A percentile compares a stretch with the other conserved stretches of the same genome.
phyloP scores from a whole-genome alignment of 2,797 vertebrate genomes.

The Cercopithecus neglectus region DNA sequence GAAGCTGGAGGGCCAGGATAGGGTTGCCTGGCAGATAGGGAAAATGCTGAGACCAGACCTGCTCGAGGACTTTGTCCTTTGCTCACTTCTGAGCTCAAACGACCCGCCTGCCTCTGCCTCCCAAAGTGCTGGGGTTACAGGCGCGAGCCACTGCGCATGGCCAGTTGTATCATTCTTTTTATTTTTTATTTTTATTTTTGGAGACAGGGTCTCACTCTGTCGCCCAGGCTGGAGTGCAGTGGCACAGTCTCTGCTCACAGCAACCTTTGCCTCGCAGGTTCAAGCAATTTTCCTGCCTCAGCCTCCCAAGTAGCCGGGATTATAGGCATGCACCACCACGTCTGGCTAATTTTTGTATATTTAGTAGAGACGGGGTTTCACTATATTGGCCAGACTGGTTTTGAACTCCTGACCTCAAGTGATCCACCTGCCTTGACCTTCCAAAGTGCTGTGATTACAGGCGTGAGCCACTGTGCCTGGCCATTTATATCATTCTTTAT shows the following conservation, averaged over 20 bases:
- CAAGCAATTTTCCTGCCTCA: neutral
- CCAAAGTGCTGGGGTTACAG: neutral
- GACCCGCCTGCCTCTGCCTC: no score
- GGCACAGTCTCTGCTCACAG: neutral
- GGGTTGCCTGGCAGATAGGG: neutral
- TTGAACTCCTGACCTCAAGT: neutral
- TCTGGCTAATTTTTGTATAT: neutral
- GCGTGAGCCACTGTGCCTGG: neutral
- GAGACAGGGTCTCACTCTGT: neutral
- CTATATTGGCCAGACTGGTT: neutral
- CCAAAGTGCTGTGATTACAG: neutral
- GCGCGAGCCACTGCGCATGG: neutral
- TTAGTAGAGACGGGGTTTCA: neutral
- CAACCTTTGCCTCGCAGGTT: neutral
- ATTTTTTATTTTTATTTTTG: neutral
- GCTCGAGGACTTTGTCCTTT: neutral
- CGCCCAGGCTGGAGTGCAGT: neutral
- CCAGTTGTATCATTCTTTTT: neutral
- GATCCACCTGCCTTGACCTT: neutral
- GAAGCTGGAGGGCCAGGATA: neutral
- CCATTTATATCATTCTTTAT: conserved; percentile 3
- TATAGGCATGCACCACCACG: neutral
- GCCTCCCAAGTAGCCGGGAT: neutral
- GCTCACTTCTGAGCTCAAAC: neutral
- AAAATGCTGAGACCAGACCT: neutral